Evolutionary conservation across 2,888 invertebrate genomes (phyloP).

Genomic region (Frankliniella fusca): DNA sequence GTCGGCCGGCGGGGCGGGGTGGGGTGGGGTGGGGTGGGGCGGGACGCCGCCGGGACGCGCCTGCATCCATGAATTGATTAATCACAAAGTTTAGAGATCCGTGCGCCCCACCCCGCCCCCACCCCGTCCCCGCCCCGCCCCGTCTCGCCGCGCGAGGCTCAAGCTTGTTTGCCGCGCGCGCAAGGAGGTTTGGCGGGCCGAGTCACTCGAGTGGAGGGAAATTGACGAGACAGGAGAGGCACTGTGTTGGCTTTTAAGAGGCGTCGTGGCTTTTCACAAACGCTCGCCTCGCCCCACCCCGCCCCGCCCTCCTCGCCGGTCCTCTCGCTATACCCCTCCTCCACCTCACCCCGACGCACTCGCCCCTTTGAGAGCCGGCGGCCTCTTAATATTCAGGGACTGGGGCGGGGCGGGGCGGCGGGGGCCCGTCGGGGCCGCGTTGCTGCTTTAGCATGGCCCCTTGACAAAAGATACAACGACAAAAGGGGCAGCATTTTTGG

Average conservation of each 20-base stretch:
- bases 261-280: too few relatives aligned
- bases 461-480: constrained; percentile 12
- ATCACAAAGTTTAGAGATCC: not conserved
- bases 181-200: not conserved
- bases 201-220: too few relatives aligned
- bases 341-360: not conserved
- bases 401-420: too few relatives aligned
- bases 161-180: not conserved
- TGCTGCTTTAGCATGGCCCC: too few relatives aligned
- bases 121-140: not conserved
- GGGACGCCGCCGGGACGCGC: not conserved
- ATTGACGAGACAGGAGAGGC: too few relatives aligned
- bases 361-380: not conserved
- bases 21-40: not conserved
- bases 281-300: not conserved
- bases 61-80: constrained; percentile 21
- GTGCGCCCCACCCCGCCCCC: not conserved
- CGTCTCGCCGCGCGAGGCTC: not conserved
- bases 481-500: constrained; percentile 7
- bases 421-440: too few relatives aligned
- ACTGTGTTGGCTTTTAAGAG: too few relatives aligned
- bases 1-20: not conserved
- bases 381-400: not conserved
- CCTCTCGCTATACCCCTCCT: too few relatives aligned
- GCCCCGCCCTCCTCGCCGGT: not conserved